Evolutionary conservation across 2,113 vertebrate species (phyloP).

Genomic region (Ivindomyrus marchei): DNA sequence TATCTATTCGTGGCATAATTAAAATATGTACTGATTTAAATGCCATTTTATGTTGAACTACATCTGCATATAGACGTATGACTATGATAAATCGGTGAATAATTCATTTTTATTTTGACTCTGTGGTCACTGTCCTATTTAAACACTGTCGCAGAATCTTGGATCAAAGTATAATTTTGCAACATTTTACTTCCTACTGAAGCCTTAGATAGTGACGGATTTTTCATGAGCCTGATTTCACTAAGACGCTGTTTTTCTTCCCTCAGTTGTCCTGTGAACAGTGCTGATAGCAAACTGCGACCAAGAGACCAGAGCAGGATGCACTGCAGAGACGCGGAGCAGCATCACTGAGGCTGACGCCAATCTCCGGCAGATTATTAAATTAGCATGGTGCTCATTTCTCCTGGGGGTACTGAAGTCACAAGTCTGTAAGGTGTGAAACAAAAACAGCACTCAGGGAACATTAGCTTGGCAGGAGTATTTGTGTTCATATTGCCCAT

Average conservation of each 20-base stretch:
- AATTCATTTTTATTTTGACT: neutral
- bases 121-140: neutral
- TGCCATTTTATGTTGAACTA: neutral
- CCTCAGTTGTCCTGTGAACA: neutral
- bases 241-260: neutral
- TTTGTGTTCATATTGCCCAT: constrained; percentile 36
- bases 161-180: neutral
- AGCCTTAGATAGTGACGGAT: neutral
- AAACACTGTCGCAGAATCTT: neutral
- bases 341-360: neutral
- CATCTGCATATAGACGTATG: neutral
- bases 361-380: constrained; percentile 32
- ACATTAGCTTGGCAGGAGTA: constrained; percentile 21
- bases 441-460: constrained; percentile 16
- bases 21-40: neutral
- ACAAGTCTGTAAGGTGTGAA: constrained; percentile 24
- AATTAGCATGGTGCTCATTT: constrained; percentile 32
- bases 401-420: constrained; percentile 27
- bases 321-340: neutral
- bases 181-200: neutral
- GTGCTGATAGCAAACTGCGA: neutral
- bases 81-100: neutral
- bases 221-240: neutral
- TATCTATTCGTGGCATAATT: neutral
- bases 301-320: neutral